These are phyloP conservation scores for Thaumetopoea pityocampa DNA, from an alignment of 1,140 invertebrate species.

Conservation along the genomic window DNA sequence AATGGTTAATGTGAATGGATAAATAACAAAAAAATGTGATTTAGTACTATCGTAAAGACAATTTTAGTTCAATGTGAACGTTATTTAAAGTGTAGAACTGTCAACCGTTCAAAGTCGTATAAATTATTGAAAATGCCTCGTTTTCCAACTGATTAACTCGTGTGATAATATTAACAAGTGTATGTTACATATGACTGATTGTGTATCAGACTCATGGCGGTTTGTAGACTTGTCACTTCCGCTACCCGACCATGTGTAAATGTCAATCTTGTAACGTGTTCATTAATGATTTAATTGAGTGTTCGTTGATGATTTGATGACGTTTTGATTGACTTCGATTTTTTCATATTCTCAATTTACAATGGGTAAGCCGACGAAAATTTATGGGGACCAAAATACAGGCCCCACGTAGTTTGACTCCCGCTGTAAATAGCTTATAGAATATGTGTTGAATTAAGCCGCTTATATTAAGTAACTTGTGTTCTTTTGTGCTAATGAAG, in stretches of 20 bases:
- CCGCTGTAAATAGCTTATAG: no score
- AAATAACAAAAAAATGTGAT: slow-evolving; percentile 27
- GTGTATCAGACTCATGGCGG: slow-evolving; percentile 1
- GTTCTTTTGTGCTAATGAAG: no score
- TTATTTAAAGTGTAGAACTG: slow-evolving; percentile 33
- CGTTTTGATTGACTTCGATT: no score
- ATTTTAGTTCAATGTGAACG: slow-evolving; percentile 33
- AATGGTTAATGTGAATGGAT: slow-evolving; percentile 34
- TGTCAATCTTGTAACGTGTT: slow-evolving; percentile 12
- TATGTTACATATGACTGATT: background rate
- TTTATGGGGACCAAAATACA: no score
- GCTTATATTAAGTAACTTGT: no score
- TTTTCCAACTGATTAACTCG: slow-evolving; percentile 13
- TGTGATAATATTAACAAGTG: slow-evolving; percentile 1
- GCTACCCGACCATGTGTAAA: slow-evolving; percentile 7
- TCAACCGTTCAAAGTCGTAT: slow-evolving; percentile 30
- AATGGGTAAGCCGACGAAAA: no score
- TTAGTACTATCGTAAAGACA: slow-evolving; percentile 20
- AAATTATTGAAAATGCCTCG: slow-evolving; percentile 14
- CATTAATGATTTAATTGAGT: no score
- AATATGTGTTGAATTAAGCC: no score
- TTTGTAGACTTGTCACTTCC: slow-evolving; percentile 8
- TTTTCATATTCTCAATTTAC: no score
- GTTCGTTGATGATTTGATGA: no score
- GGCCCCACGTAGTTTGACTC: no score